Conservation (phyloP, 2,797 vertebrate genomes). For the Denticeps clupeoides region DNA sequence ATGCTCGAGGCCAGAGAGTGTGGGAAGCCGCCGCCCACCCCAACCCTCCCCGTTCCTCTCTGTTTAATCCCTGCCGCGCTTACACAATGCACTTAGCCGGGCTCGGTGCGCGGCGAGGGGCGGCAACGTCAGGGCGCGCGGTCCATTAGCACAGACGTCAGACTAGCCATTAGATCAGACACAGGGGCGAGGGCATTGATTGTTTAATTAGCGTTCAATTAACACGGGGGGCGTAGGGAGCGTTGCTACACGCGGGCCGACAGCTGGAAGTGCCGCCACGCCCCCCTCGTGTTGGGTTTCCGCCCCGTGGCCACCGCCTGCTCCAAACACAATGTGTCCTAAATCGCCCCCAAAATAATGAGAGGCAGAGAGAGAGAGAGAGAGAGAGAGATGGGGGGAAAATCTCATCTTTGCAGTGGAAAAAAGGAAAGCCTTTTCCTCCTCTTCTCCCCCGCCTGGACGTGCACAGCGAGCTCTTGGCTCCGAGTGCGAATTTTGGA, state of each 20-base stretch:
- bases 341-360: constrained; percentile 47
- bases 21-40: constrained; percentile 30
- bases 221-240: no score
- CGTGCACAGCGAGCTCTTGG: constrained; percentile 46
- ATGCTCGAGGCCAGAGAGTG: constrained; percentile 22
- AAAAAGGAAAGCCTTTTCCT: constrained; percentile 34
- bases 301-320: constrained; percentile 27
- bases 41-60: constrained; percentile 41
- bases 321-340: constrained; percentile 41
- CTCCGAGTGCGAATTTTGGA: constrained; percentile 48
- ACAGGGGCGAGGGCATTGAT: constrained; percentile 38
- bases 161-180: constrained; percentile 42
- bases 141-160: constrained; percentile 33
- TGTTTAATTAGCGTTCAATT: constrained; percentile 48
- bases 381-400: constrained; percentile 23
- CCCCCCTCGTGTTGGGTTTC: constrained; percentile 22
- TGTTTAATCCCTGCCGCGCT: constrained; percentile 42
- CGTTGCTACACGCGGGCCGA: constrained; percentile 24
- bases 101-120: no score
- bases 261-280: constrained; percentile 19
- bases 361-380: no score
- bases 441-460: constrained; percentile 17
- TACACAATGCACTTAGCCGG: constrained; percentile 42
- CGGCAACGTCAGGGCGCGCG: constrained; percentile 27
- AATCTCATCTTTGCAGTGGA: constrained; percentile 46